phyloP scores from a whole-genome alignment of 2,888 invertebrate genomes.

The Ctena decussata region DNA sequence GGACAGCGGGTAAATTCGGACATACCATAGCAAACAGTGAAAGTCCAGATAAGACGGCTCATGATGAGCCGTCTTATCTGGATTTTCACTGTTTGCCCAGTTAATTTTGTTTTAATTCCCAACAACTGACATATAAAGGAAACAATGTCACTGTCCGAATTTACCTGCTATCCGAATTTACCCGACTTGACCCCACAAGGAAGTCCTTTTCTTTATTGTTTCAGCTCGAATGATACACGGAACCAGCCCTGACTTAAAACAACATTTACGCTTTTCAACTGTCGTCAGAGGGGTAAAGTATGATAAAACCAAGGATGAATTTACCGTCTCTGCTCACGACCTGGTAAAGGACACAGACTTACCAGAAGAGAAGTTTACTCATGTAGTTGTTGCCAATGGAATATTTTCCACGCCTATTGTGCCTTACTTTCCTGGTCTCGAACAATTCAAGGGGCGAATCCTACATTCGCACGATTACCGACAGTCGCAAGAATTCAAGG shows the following conservation, averaged over 20 bases:
- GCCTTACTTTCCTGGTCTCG: slow-evolving; percentile 44
- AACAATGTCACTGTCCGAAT: no score
- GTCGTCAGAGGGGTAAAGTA: slow-evolving; percentile 44
- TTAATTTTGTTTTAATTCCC: no score
- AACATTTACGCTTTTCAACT: slow-evolving; percentile 36
- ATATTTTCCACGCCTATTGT: slow-evolving; percentile 47
- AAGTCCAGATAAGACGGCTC: no score
- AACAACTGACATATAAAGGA: no score
- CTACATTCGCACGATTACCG: slow-evolving; percentile 57
- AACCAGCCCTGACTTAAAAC: slow-evolving; percentile 6
- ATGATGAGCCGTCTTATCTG: no score
- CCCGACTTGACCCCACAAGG: no score
- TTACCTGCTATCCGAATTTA: no score
- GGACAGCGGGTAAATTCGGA: no score
- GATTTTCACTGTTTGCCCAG: no score
- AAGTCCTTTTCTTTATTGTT: no score
- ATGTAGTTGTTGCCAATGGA: slow-evolving; percentile 52
- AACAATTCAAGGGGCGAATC: slow-evolving; percentile 46
- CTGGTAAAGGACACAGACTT: background rate
- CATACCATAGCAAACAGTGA: no score
- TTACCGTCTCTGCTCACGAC: slow-evolving; percentile 41
- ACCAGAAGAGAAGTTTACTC: slow-evolving; percentile 43
- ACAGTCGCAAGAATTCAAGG: slow-evolving; percentile 34
- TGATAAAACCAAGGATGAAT: slow-evolving; percentile 36
- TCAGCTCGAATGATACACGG: background rate